Conservation (phyloP, 2,888 invertebrate genomes). For the Tuta absoluta region DNA sequence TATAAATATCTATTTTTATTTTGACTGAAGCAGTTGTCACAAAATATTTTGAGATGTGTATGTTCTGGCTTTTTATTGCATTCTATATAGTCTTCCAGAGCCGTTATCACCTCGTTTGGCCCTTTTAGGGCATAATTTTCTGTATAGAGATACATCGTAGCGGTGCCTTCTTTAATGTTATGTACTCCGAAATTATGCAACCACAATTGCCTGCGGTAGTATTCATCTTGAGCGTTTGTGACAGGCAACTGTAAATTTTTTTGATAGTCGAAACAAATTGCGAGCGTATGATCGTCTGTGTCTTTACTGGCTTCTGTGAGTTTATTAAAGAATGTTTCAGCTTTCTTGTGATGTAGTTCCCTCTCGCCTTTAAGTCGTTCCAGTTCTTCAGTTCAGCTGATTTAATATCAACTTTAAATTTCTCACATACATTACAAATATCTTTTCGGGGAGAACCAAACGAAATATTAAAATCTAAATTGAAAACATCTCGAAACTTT, state of each 20-base stretch:
- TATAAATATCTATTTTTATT: slow-evolving; percentile 19
- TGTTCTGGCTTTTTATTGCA: slow-evolving; percentile 13
- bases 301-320: slow-evolving; percentile 1
- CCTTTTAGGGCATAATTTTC: slow-evolving; percentile 30
- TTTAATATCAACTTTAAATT: slow-evolving; percentile 14
- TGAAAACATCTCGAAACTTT: slow-evolving; percentile 12
- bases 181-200: slow-evolving; percentile 33
- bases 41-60: slow-evolving; percentile 15
- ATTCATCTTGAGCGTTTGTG: slow-evolving; percentile 32
- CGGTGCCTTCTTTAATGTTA: slow-evolving; percentile 28
- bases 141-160: slow-evolving; percentile 31
- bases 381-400: neutral
- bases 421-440: slow-evolving; percentile 14
- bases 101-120: slow-evolving; percentile 28
- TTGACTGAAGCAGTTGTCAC: slow-evolving; percentile 19
- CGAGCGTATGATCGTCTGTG: neutral
- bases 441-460: slow-evolving; percentile 16
- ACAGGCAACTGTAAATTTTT: slow-evolving; percentile 32
- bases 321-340: neutral
- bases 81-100: slow-evolving; percentile 16
- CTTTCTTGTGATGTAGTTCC: neutral
- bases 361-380: neutral
- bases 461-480: slow-evolving; percentile 6
- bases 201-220: slow-evolving; percentile 32
- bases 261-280: slow-evolving; percentile 26